A percentile compares a stretch with the other conserved stretches of the same genome.
Evolutionary conservation across 2,113 vertebrate species (phyloP).

Genomic region (Chaenocephalus aceratus): DNA sequence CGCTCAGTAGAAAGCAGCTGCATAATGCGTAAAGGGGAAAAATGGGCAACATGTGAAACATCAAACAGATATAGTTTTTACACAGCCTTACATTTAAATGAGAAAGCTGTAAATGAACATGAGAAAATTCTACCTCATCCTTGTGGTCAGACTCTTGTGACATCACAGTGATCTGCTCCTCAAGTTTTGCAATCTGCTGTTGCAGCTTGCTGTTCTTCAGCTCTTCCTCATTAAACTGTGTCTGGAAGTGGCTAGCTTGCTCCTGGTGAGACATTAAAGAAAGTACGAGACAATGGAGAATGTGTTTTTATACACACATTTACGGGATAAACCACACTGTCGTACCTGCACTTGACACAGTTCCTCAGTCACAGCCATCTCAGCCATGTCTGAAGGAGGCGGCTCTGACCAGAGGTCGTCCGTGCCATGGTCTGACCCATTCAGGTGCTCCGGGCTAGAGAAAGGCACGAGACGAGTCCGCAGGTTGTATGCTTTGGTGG

Average conservation of each 20-base stretch:
- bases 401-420: slow-evolving; percentile 88
- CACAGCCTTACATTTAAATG: not conserved
- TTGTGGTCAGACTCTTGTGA: slow-evolving; percentile 80
- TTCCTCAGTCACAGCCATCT: slow-evolving; percentile 92
- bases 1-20: slow-evolving; percentile 90
- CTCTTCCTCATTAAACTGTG: slow-evolving; percentile 90
- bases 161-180: slow-evolving; percentile 87
- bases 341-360: slow-evolving; percentile 89
- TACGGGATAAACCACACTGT: not conserved
- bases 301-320: not conserved
- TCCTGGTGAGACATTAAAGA: slow-evolving; percentile 81
- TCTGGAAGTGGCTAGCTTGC: slow-evolving; percentile 86
- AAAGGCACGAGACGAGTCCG: slow-evolving; percentile 84
- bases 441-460: slow-evolving; percentile 87
- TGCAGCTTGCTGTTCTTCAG: slow-evolving; percentile 89
- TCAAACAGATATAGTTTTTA: not conserved
- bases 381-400: slow-evolving; percentile 89
- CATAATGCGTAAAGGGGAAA: not conserved
- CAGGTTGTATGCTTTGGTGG: slow-evolving; percentile 90
- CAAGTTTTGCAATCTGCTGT: slow-evolving; percentile 90
- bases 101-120: not conserved
- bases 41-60: not conserved
- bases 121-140: slow-evolving; percentile 69
- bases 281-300: not conserved
- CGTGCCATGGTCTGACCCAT: slow-evolving; percentile 35